Conservation (phyloP, 2,797 vertebrate genomes). For the Hylomyscus alleni region DNA sequence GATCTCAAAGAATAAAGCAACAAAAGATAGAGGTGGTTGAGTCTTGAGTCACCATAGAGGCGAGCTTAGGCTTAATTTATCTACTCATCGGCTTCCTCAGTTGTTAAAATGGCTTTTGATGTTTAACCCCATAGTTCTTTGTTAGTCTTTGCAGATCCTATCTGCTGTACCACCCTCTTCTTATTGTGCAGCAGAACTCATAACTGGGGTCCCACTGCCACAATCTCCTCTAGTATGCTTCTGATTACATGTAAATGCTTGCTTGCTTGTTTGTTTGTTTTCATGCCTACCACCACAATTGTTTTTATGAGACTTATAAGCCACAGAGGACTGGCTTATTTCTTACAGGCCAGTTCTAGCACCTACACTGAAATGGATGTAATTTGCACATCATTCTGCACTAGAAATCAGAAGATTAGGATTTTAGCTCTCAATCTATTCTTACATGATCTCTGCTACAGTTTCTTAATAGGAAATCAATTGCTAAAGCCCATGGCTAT, state of each 20-base stretch:
- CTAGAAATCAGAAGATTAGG: neutral
- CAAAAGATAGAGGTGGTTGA: neutral
- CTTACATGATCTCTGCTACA: neutral
- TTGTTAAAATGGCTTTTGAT: neutral
- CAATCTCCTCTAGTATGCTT: neutral
- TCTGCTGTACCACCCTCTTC: neutral
- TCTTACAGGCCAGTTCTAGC: neutral
- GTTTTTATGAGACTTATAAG: neutral
- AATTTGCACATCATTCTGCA: neutral
- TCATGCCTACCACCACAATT: no score
- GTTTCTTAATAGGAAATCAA: neutral
- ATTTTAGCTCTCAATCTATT: neutral
- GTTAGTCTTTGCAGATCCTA: neutral
- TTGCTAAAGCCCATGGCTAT: neutral
- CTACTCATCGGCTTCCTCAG: neutral
- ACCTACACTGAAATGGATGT: neutral
- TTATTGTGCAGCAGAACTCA: neutral
- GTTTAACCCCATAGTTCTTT: neutral
- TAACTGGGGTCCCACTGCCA: neutral
- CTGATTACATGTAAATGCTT: neutral
- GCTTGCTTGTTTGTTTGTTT: neutral
- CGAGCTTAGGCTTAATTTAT: neutral
- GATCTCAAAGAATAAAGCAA: neutral
- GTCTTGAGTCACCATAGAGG: neutral
- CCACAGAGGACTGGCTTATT: neutral